Evolutionary conservation across 2,113 vertebrate genomes (phyloP), one percentile per base, ranked within the genome.

Genomic region (Polyodon spathula): DNA sequence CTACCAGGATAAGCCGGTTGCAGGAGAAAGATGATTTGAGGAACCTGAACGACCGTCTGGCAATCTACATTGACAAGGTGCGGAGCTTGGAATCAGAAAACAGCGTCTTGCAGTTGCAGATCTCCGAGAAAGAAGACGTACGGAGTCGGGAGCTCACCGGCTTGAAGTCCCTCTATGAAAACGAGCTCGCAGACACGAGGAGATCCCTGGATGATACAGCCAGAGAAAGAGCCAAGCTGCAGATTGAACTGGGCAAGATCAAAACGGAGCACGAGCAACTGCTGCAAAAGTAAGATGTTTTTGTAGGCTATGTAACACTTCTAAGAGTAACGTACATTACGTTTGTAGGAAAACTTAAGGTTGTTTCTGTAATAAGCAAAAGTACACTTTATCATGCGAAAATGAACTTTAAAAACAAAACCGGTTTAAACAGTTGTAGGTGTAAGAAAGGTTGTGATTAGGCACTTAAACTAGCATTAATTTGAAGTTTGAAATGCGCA

Each of bases 31-130:
- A 92, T 17, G 87, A 92, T 50, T 84, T 96, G 65, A 67, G 81
- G 56, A 75, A 91, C 55, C 87, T 96, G 43, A 96, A 97, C 42
- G 92, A 94, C 79, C 90, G 93, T 0, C 76, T 96, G 68, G 94
- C 91, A 0, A 73, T 80, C 2, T 97, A 95, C 68, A 95, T 97
- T 50, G 90, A 93, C 56, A 91, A 82, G 58, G 91, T 94, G 69
- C 90, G 93, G 4, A 87, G 89, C 41, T 62, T 95, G 59, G 90
- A 97, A 75, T 81, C 79, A 0, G 90, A 93, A 62, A 94, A 92
- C 71, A 84, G 80, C 61, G 73, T 81, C 0, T 84, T 95, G 4
- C 88, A 89, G 50, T 78, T 86, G 60, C 87, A 89, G 70, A 84
- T 85, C n/a, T 76, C 59, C 40, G 84, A 93, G 72, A 86, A 76